A percentile compares a stretch with the other conserved stretches of the same genome.
Evolutionary conservation across 2,113 vertebrate species (phyloP).

Genomic region (Mustelus asterias): DNA sequence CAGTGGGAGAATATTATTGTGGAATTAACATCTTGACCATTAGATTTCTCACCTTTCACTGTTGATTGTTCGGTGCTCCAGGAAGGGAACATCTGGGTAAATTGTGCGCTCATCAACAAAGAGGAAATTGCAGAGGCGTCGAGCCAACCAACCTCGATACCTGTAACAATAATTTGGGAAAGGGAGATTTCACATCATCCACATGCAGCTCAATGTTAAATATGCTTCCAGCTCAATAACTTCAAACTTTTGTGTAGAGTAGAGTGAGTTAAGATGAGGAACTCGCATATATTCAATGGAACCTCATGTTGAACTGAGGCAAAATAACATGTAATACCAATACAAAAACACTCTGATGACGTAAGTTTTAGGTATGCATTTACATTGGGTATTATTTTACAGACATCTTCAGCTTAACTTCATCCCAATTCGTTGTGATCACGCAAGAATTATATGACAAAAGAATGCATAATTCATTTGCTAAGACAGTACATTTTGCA

Average conservation of each 20-base stretch:
- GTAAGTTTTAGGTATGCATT: too few species aligned
- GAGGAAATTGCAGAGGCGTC: constrained; percentile 53
- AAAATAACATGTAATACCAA: not conserved
- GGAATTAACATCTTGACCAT: not conserved
- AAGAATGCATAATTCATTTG: too few species aligned
- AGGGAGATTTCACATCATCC: not conserved
- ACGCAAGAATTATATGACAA: not conserved
- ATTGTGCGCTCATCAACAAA: constrained; percentile 46
- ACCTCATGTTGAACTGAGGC: not conserved
- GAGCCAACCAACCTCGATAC: constrained; percentile 66
- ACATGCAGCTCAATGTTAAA: not conserved
- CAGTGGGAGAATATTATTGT: rapidly evolving
- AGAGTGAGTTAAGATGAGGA: not conserved
- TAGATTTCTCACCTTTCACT: constrained; percentile 46
- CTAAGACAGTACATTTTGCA: not conserved
- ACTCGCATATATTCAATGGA: not conserved
- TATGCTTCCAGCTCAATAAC: not conserved
- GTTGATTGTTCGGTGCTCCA: constrained; percentile 43
- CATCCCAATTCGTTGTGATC: not conserved
- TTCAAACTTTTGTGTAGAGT: not conserved
- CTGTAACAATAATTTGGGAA: constrained; percentile 42
- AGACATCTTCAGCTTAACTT: not conserved
- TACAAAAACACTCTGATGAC: not conserved
- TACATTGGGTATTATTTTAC: not conserved
- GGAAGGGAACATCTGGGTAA: not conserved